Evolutionary conservation across 2,888 invertebrate genomes (phyloP), one percentile per base, ranked within the genome.

Genomic region (Campaea margaritaria): DNA sequence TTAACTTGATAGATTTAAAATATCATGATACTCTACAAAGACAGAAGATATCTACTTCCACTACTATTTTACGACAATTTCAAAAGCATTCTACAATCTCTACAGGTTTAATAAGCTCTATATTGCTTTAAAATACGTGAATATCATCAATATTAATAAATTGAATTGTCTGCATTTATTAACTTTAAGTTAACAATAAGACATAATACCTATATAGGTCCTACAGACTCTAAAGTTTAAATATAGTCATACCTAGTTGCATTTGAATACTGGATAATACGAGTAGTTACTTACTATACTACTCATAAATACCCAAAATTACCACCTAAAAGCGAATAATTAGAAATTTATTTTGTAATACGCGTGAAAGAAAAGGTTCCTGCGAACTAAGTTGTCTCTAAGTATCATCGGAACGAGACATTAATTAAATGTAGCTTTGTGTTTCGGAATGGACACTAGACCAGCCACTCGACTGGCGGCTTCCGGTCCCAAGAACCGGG

Each of bases 401-500:
- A 47, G 21, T 42, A 42, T 11, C 10, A 12, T n/a, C n/a, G n/a
- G 7, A 36, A 36, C 12, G 36, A 36, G 12, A 36, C 36, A 12
- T 12, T 12, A 34, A 36, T 36, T n/a, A 12, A 0, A 5, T n/a
- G 36, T 36, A 36, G 10, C 36, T 9, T 31, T 12, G 14, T 15
- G 39, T 4, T 34, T 8, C 31, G 8, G 21, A 27, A 15, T 21
- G 16, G 34, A 53, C 52, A 10, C 70, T 75, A 93, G 4, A 93
- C 93, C 13, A 93, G 87, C 93, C 93, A 93, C 76, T 93, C 92
- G 27, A 90, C 67, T 1, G 81, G 79, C 27, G 86, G 83, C 63
- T 86, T 86, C 15, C 72, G 70, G 46, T 70, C 72, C 53, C 73
- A 66, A n/a, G 73, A 68, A 47, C 74, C 58, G 52, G 73, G 61